A percentile compares a stretch with the other conserved stretches of the same genome.
phyloP scores from a whole-genome alignment of 2,797 vertebrate species.

The Pipistrellus pygmaeus region DNA sequence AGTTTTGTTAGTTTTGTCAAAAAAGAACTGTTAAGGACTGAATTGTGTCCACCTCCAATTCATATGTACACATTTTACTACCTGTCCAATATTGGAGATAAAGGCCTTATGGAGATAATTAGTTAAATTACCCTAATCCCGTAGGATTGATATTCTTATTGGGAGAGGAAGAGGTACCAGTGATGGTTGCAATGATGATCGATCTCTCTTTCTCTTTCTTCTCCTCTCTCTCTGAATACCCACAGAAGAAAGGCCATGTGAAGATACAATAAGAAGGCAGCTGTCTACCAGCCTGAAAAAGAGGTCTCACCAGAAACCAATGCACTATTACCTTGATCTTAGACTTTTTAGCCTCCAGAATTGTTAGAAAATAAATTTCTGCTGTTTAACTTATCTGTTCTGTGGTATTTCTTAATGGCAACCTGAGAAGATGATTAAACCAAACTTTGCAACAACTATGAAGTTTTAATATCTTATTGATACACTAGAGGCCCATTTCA shows the following conservation, averaged over 20 bases:
- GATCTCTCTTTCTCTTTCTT: not conserved
- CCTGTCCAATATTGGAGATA: not conserved
- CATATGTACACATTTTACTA: not conserved
- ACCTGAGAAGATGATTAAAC: not conserved
- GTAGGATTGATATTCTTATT: not conserved
- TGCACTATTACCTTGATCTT: not conserved
- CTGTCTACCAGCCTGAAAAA: not conserved
- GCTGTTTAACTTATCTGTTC: not conserved
- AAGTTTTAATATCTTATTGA: not conserved
- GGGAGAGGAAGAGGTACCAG: not conserved
- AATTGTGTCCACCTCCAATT: not conserved
- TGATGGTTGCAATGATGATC: too few relatives aligned
- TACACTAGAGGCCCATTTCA: too few relatives aligned
- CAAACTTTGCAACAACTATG: not conserved
- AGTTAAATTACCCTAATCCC: not conserved
- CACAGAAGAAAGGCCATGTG: not conserved
- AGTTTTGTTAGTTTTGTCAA: not conserved
- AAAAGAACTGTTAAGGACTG: not conserved
- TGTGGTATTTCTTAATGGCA: not conserved
- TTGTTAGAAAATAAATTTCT: too few relatives aligned
- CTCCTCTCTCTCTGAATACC: not conserved
- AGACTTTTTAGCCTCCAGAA: too few relatives aligned
- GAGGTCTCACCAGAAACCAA: not conserved
- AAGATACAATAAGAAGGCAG: not conserved
- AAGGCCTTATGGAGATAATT: not conserved